Conservation (phyloP, 2,797 vertebrate genomes). For the Crotalus adamanteus region DNA sequence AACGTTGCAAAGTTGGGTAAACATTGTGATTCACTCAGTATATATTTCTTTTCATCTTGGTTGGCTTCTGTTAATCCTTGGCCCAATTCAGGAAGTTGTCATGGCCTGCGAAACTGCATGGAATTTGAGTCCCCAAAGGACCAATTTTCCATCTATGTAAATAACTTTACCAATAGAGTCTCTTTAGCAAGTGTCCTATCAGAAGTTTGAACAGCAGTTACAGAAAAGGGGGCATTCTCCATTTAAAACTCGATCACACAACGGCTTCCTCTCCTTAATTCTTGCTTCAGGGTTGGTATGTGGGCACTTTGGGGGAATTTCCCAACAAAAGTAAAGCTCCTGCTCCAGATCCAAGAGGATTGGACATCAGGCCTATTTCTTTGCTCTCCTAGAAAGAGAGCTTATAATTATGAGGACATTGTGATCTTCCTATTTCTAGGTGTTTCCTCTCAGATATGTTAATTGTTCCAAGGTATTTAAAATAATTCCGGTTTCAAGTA, state of each 20-base stretch:
- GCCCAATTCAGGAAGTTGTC: not conserved
- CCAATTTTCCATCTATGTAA: not conserved
- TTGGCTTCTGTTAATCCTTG: not conserved
- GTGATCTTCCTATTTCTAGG: not conserved
- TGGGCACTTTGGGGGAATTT: not conserved
- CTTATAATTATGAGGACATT: not conserved
- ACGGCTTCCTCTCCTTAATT: not conserved
- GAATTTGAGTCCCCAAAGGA: not conserved
- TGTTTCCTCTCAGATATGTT: not conserved
- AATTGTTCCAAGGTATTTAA: not conserved
- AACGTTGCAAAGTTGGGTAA: not conserved
- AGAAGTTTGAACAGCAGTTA: not conserved
- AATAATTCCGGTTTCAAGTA: not conserved
- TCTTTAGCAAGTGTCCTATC: not conserved
- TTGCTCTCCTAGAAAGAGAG: not conserved
- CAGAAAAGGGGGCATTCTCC: not conserved
- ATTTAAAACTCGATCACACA: not conserved
- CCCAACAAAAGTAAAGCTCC: not conserved
- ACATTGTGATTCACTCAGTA: not conserved
- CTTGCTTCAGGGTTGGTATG: not conserved
- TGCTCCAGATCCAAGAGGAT: not conserved
- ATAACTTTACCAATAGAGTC: not conserved
- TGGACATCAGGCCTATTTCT: not conserved
- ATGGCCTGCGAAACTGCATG: not conserved
- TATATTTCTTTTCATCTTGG: not conserved